Percentiles rank a stretch among this genome's conserved stretches.
Conservation (phyloP, 2,113 vertebrate species). For the Tursiops truncatus region DNA sequence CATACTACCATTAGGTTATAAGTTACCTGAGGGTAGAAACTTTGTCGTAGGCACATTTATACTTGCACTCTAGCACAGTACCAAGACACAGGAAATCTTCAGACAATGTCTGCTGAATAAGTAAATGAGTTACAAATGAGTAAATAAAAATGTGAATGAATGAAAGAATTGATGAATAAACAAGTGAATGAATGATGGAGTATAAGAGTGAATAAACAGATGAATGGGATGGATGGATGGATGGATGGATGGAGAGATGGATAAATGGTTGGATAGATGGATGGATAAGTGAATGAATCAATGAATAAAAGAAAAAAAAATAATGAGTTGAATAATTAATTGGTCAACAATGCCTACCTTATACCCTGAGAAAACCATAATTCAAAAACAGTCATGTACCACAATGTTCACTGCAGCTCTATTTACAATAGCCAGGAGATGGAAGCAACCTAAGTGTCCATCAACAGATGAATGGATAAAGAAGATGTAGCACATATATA, state of each 20-base stretch:
- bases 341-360: not conserved
- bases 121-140: not conserved
- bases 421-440: too few relatives aligned
- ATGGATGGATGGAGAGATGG: not conserved
- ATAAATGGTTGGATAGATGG: not conserved
- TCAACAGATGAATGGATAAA: too few relatives aligned
- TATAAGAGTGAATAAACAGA: not conserved
- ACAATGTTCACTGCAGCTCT: too few relatives aligned
- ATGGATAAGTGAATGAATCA: not conserved
- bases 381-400: too few relatives aligned
- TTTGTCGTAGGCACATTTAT: not conserved
- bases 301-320: not conserved
- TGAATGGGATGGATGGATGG: not conserved
- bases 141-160: not conserved
- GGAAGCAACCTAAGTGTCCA: too few relatives aligned
- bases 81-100: not conserved
- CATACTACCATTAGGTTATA: not conserved
- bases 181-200: not conserved
- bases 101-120: conserved; percentile 16
- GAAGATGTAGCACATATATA: too few relatives aligned
- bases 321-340: not conserved
- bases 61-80: not conserved
- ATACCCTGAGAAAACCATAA: too few relatives aligned
- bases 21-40: not conserved
- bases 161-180: not conserved